A percentile compares a stretch with the other conserved stretches of the same genome.
These are phyloP conservation scores for Eubucco bourcierii DNA, from an alignment of 2,113 vertebrate genomes.

Conservation along the genomic window DNA sequence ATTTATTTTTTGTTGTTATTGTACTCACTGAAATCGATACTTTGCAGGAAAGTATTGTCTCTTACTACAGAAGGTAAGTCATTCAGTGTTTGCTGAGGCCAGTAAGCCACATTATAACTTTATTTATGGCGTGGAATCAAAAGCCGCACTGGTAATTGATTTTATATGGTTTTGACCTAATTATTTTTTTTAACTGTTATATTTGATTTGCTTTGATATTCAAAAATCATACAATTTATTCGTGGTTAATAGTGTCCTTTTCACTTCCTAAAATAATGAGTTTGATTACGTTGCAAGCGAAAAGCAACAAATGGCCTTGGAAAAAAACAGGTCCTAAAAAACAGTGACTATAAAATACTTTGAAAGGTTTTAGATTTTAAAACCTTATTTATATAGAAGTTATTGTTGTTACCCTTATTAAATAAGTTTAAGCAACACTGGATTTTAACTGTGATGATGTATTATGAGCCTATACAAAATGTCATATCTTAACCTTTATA, in stretches of 20 bases:
- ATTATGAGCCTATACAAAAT: neutral
- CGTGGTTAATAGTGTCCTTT: neutral
- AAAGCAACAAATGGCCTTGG: neutral
- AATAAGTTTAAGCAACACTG: neutral
- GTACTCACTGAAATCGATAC: neutral
- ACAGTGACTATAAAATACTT: neutral
- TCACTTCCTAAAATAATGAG: neutral
- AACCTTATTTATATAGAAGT: neutral
- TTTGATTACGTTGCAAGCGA: neutral
- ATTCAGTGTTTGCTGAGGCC: neutral
- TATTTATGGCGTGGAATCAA: neutral
- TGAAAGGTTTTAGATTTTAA: neutral
- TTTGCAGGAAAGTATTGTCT: neutral
- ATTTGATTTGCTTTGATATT: neutral
- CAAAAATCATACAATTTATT: neutral
- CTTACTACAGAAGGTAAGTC: neutral
- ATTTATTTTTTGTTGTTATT: neutral
- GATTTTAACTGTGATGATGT: neutral
- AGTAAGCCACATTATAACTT: neutral
- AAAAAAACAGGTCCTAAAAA: neutral
- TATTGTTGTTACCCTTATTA: neutral
- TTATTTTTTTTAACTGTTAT: neutral
- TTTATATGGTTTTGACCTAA: neutral
- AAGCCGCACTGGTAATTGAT: neutral
- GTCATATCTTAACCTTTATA: neutral